Evolutionary conservation across 1,140 invertebrate species (phyloP).

Genomic region (Grapholita molesta): DNA sequence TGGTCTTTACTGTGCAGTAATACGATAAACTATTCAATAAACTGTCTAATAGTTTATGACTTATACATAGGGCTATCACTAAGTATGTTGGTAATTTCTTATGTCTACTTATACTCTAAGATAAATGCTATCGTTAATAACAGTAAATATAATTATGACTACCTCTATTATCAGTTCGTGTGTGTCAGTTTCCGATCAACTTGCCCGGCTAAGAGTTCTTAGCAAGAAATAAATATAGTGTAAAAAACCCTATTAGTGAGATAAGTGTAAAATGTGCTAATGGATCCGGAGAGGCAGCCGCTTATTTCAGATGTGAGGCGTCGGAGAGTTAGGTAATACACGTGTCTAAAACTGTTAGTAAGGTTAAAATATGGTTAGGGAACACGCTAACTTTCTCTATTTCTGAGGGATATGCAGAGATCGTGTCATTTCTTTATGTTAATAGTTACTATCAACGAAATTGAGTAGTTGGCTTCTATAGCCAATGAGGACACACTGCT

Average conservation of each 20-base stretch:
- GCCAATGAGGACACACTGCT: too few species aligned
- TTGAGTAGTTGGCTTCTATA: too few species aligned
- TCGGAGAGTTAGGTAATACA: constrained; percentile 29
- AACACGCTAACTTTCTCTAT: too few species aligned
- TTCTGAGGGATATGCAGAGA: too few species aligned
- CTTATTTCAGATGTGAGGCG: constrained; percentile 25
- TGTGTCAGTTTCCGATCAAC: neutral
- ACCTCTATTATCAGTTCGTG: neutral
- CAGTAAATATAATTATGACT: neutral
- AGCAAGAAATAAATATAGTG: neutral
- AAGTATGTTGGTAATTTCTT: neutral
- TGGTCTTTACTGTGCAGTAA: too few species aligned
- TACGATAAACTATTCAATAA: too few species aligned
- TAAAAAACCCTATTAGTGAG: neutral
- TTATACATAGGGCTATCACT: too few species aligned
- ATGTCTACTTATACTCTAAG: neutral
- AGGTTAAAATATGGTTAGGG: too few species aligned
- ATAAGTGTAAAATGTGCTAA: constrained; percentile 1
- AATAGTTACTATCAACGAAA: too few species aligned
- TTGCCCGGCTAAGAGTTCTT: neutral
- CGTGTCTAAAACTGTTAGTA: too few species aligned
- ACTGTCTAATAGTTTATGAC: too few species aligned
- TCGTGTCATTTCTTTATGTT: too few species aligned
- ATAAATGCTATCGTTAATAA: neutral
- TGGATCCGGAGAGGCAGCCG: constrained; percentile 47